Base-by-base conservation (phyloP, 2,888 invertebrate species). In the Chymomyza caudatula region DNA sequence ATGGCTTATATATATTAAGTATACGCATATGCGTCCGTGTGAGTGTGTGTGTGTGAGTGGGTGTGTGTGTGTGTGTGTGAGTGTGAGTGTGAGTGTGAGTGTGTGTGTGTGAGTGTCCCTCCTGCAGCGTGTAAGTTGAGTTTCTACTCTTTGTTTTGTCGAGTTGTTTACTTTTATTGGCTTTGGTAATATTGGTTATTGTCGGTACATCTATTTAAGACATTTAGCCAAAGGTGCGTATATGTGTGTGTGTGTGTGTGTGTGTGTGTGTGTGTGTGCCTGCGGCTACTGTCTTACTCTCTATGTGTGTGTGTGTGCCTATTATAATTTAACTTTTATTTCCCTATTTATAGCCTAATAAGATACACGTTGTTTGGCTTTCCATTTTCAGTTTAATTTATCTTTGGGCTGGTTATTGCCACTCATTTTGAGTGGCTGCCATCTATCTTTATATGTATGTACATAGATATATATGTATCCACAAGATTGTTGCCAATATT, bases 101-200 rank as follows among this genome's bases (percentile, higher is more conserved):
- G 59, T 49, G 49, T 60, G 25, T 29, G 70, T 73, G 58, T 67
- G 56, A 65, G 58, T 65, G 65, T n/a, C n/a, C n/a, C n/a, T 57
- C 22, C 66, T 71, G 55, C 23, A 49, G n/a, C 47, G 25, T 23
- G 25, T 62, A 20, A 19, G 47, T 57, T 59, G 59, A 55, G 52
- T 51, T 19, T 60, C 42, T 59, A 51, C 67, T 59, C 67, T 76
- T 71, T 76, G 74, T 77, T 71, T 71, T 65, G 70, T 63, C 53
- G 69, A 78, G 77, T 65, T 80, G 78, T 85, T 83, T 80, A 77
- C 77, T 83, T 83, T 83, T 85, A 85, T 83, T 83, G 77, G 75
- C 78, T 69, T 83, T 69, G 51, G 77, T 71, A 84, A 81, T 81
- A 81, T 84, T 84, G 78, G 84, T 81, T 81, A 83, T 79, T 80